Evolutionary conservation across 53 echinoderm and acorn worm species (phyloP).

Genomic region (Hippasteria phrygiana): DNA sequence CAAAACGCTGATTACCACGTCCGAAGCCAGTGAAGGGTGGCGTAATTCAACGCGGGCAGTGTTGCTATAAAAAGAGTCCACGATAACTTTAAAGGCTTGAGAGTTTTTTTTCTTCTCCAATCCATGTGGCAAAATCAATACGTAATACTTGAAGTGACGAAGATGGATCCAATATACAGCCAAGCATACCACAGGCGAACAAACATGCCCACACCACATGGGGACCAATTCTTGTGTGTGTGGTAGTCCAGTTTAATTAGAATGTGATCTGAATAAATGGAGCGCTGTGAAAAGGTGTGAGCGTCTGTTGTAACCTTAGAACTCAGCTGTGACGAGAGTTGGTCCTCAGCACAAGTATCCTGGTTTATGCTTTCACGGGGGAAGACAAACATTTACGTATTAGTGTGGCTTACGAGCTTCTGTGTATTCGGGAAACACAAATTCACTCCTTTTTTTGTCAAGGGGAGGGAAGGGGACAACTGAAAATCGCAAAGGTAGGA

Average conservation of each 20-base stretch:
- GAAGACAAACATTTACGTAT: background rate
- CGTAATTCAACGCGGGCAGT: slow-evolving; percentile 12
- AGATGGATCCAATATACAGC: background rate
- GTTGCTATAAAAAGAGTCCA: slow-evolving; percentile 11
- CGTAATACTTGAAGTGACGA: slow-evolving; percentile 17
- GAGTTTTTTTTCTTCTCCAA: background rate
- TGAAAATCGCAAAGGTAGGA: too few species aligned
- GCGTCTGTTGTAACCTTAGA: background rate
- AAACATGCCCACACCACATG: background rate
- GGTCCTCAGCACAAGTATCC: background rate
- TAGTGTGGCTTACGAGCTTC: too few species aligned
- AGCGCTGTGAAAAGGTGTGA: background rate
- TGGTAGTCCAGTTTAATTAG: background rate
- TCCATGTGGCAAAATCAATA: background rate
- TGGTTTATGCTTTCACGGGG: background rate
- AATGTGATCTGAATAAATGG: background rate
- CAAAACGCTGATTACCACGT: slow-evolving; percentile 16
- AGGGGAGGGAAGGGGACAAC: too few species aligned
- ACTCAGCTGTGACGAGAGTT: background rate
- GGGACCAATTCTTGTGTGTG: too few species aligned
- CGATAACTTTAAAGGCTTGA: background rate
- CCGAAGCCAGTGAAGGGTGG: background rate
- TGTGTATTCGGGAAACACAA: too few species aligned
- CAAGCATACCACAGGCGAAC: background rate
- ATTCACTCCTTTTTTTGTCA: too few species aligned